Conservation (phyloP, 2,888 invertebrate genomes). For the Aphidoletes aphidimyza region DNA sequence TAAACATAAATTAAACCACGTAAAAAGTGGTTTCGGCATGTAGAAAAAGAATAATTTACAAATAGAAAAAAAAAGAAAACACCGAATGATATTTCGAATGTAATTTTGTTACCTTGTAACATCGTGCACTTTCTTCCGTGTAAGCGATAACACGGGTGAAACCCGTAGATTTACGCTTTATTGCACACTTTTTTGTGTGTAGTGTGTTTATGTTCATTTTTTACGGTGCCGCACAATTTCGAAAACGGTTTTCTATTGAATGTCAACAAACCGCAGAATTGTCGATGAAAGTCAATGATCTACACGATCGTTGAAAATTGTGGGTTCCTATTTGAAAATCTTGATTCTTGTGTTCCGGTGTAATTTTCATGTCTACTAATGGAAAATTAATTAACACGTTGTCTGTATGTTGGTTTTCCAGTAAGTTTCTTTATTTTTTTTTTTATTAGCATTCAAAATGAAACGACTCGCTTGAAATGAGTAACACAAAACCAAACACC, state of each 20-base stretch:
- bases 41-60: not conserved
- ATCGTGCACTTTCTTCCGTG: not conserved
- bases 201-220: too few species aligned
- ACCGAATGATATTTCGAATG: not conserved
- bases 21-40: not conserved
- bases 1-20: not conserved
- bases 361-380: not conserved
- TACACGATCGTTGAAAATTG: too few species aligned
- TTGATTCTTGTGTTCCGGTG: conserved; percentile 16
- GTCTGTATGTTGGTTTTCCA: not conserved
- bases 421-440: too few species aligned
- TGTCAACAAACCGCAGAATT: conserved; percentile 32
- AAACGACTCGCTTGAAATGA: too few species aligned
- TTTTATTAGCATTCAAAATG: not conserved
- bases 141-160: not conserved
- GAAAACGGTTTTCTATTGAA: not conserved
- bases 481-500: not conserved
- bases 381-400: conserved; percentile 20
- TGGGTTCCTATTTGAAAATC: not conserved
- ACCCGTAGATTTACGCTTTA: too few species aligned
- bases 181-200: too few species aligned
- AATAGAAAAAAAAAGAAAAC: not conserved
- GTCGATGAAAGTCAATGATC: not conserved
- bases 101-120: too few species aligned
- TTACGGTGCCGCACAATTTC: too few species aligned